Percentiles rank a stretch among this genome's conserved stretches.
phyloP scores from a whole-genome alignment of 2,888 invertebrate species.

The Pandemis cinnamomeana region DNA sequence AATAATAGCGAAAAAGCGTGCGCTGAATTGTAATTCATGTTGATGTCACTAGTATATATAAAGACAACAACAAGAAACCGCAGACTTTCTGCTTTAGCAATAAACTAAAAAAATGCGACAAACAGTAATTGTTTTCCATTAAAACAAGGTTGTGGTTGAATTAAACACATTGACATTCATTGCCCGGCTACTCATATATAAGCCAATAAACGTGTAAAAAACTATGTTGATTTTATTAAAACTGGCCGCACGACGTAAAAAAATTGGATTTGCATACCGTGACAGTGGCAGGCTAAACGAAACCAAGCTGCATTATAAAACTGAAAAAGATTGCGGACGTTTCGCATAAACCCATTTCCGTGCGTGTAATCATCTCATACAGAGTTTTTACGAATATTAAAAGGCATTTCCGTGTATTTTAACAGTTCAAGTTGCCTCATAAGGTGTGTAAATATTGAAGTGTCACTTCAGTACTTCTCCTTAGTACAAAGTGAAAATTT shows the following conservation, averaged over 20 bases:
- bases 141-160: constrained; percentile 32
- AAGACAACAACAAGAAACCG: constrained; percentile 10
- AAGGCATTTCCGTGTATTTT: constrained; percentile 50
- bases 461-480: constrained; percentile 14
- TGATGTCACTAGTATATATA: constrained; percentile 18
- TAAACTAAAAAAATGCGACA: constrained; percentile 9
- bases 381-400: constrained; percentile 47
- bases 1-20: constrained; percentile 8
- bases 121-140: constrained; percentile 13
- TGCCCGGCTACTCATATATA: neutral
- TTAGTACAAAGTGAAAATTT: constrained; percentile 19
- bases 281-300: constrained; percentile 65
- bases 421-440: constrained; percentile 30
- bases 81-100: constrained; percentile 14
- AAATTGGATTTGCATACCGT: constrained; percentile 67
- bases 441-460: constrained; percentile 32
- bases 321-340: constrained; percentile 56
- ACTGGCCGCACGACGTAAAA: constrained; percentile 19
- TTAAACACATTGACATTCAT: constrained; percentile 17
- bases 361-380: constrained; percentile 54
- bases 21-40: constrained; percentile 10
- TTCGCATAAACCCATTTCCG: constrained; percentile 57
- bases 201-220: constrained; percentile 42
- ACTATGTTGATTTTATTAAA: constrained; percentile 31
- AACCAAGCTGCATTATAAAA: constrained; percentile 58